These are phyloP conservation scores for Agrilus planipennis DNA, from an alignment of 1,140 invertebrate species.

Conservation along the genomic window DNA sequence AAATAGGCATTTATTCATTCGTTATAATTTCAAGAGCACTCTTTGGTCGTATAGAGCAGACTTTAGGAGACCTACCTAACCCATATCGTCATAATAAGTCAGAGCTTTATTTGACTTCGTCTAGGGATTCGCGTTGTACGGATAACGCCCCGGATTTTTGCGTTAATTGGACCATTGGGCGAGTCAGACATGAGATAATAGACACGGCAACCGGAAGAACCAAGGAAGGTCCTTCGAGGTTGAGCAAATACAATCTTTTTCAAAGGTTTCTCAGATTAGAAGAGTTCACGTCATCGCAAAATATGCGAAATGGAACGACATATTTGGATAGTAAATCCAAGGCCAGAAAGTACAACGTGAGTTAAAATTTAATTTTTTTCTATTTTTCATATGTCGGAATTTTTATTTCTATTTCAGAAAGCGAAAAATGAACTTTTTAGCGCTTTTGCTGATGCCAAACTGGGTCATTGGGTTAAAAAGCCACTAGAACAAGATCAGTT, in stretches of 20 bases:
- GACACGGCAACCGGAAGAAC: slow-evolving; percentile 73
- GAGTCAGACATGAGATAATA: slow-evolving; percentile 54
- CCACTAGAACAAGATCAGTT: slow-evolving; percentile 86
- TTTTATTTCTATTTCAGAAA: slow-evolving; percentile 47
- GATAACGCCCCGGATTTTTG: slow-evolving; percentile 79
- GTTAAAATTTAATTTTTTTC: too few relatives aligned
- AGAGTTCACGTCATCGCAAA: slow-evolving; percentile 5
- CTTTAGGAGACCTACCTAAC: slow-evolving; percentile 60
- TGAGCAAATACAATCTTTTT: slow-evolving; percentile 58
- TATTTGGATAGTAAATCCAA: slow-evolving; percentile 27
- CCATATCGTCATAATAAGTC: slow-evolving; percentile 72
- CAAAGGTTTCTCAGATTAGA: slow-evolving; percentile 9
- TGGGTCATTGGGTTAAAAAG: slow-evolving; percentile 81
- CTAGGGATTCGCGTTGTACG: slow-evolving; percentile 67
- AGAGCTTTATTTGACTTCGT: slow-evolving; percentile 62
- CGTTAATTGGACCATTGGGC: slow-evolving; percentile 69
- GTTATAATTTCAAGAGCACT: slow-evolving; percentile 49
- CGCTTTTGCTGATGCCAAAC: slow-evolving; percentile 65
- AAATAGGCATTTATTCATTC: slow-evolving; percentile 3
- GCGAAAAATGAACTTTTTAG: slow-evolving; percentile 64
- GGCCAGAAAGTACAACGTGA: slow-evolving; percentile 35
- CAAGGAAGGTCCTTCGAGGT: slow-evolving; percentile 43
- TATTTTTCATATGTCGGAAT: too few relatives aligned
- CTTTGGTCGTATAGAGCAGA: slow-evolving; percentile 65
- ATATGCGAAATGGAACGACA: slow-evolving; percentile 13